Percentiles rank a stretch among this genome's conserved stretches.
phyloP scores from a whole-genome alignment of 2,888 invertebrate species.

The Lepidochrysops patricia region DNA sequence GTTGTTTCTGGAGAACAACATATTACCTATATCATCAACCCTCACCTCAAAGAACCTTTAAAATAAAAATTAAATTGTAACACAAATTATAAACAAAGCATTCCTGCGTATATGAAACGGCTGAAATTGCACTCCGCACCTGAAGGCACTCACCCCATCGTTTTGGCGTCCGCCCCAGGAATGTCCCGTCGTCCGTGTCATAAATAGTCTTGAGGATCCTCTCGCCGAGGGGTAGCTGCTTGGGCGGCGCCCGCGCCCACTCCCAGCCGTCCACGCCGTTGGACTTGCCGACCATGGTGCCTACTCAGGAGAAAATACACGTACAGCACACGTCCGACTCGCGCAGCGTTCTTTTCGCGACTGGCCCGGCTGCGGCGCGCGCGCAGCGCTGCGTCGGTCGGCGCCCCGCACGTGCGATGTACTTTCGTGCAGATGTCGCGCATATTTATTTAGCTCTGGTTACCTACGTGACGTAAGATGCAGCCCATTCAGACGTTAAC shows the following conservation, averaged over 20 bases:
- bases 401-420: conserved; percentile 21
- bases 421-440: not conserved
- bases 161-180: conserved; percentile 57
- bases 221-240: conserved; percentile 36
- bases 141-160: conserved; percentile 54
- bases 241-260: conserved; percentile 55
- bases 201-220: conserved; percentile 45
- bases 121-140: not conserved
- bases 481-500: not conserved
- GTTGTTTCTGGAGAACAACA: too few species aligned
- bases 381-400: not conserved
- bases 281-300: conserved; percentile 43
- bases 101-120: too few species aligned
- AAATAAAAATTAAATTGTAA: too few species aligned
- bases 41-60: too few species aligned
- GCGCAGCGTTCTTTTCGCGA: conserved; percentile 27
- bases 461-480: not conserved
- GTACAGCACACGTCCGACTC: conserved; percentile 29
- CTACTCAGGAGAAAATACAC: not conserved
- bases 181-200: conserved; percentile 53
- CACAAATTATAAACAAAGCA: too few species aligned
- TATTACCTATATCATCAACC: too few species aligned
- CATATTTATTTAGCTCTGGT: not conserved
- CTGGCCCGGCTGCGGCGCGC: conserved; percentile 23
- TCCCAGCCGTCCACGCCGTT: conserved; percentile 48